These are phyloP conservation scores for Parasteatoda lunata DNA, from an alignment of 2,888 invertebrate species.

Conservation along the genomic window DNA sequence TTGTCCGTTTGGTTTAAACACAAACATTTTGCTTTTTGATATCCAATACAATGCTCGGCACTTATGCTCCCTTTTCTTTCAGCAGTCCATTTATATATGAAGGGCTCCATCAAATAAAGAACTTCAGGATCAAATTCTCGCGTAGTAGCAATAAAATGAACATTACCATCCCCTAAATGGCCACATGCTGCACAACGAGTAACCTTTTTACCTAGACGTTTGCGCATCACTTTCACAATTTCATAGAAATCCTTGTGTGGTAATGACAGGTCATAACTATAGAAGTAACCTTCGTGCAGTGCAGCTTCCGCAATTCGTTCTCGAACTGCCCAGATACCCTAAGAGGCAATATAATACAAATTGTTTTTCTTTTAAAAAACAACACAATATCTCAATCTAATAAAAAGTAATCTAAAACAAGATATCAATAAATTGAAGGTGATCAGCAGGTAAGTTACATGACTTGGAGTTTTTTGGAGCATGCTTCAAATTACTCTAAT, in stretches of 20 bases:
- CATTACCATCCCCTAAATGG: slow-evolving; percentile 96
- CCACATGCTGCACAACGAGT: slow-evolving; percentile 89
- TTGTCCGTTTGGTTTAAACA: slow-evolving; percentile 83
- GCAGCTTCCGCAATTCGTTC: slow-evolving; percentile 88
- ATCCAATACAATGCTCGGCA: slow-evolving; percentile 97
- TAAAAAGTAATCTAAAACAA: too few relatives aligned
- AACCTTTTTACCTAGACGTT: slow-evolving; percentile 79
- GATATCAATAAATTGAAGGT: too few relatives aligned
- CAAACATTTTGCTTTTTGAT: slow-evolving; percentile 86
- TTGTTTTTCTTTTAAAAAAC: too few relatives aligned
- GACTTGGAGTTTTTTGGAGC: too few relatives aligned
- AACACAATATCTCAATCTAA: too few relatives aligned
- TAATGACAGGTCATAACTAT: slow-evolving; percentile 95
- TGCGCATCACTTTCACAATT: slow-evolving; percentile 83
- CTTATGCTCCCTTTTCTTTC: slow-evolving; percentile 88
- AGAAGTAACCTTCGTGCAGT: slow-evolving; percentile 87
- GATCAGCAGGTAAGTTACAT: too few relatives aligned
- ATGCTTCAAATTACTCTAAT: too few relatives aligned
- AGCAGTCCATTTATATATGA: slow-evolving; percentile 88
- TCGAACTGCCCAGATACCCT: slow-evolving; percentile 88
- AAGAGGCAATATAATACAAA: slow-evolving; percentile 67
- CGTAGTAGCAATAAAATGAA: slow-evolving; percentile 90
- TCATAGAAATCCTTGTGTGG: slow-evolving; percentile 89
- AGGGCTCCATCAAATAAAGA: slow-evolving; percentile 83
- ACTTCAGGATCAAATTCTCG: slow-evolving; percentile 74